Evolutionary conservation across 2,113 vertebrate genomes (phyloP).

Genomic region (Motacilla alba): DNA sequence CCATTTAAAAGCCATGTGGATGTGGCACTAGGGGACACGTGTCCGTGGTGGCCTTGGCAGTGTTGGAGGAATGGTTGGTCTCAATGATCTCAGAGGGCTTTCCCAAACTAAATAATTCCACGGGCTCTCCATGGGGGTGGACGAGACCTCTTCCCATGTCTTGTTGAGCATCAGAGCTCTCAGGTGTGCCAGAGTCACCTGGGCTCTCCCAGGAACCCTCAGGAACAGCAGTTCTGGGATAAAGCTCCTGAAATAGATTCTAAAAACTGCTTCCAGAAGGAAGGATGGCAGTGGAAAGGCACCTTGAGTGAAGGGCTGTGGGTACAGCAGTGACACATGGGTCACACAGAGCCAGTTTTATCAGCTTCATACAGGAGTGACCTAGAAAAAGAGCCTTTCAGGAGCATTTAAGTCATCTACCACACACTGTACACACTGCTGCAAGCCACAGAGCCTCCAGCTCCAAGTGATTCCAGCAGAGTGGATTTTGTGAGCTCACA

Average conservation of each 20-base stretch:
- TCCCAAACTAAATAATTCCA: neutral
- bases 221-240: neutral
- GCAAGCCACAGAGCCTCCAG: neutral
- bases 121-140: rapidly evolving
- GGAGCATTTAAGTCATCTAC: conserved; percentile 16
- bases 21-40: neutral
- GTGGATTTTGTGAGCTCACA: neutral
- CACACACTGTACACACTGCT: neutral
- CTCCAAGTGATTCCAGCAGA: neutral
- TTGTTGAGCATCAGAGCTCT: neutral
- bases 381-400: conserved; percentile 46
- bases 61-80: neutral
- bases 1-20: neutral
- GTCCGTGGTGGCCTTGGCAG: neutral
- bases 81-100: neutral
- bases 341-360: conserved; percentile 46
- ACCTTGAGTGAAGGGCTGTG: conserved; percentile 40
- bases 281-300: conserved; percentile 10
- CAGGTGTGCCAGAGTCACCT: rapidly evolving
- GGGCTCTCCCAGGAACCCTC: neutral
- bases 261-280: conserved; percentile 5
- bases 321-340: neutral
- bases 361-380: neutral
- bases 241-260: conserved; percentile 28
- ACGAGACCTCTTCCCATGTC: neutral